Conservation (phyloP, 2,113 vertebrate species). For the Hypanus sabinus region DNA sequence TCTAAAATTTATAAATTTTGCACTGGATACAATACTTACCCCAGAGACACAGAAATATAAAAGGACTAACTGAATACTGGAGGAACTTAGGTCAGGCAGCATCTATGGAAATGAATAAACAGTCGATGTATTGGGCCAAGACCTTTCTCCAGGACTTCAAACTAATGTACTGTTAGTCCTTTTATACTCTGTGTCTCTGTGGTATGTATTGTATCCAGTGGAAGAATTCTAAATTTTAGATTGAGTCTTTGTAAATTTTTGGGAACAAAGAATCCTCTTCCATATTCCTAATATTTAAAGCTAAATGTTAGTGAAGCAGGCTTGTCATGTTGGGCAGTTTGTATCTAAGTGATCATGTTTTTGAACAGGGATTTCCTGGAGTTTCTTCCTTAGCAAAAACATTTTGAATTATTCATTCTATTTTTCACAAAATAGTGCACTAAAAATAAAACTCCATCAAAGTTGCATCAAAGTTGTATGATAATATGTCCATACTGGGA, state of each 20-base stretch:
- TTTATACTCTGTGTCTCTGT: not conserved
- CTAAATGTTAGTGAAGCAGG: not conserved
- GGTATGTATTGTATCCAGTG: too few relatives aligned
- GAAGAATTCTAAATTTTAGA: not conserved
- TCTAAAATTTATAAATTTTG: too few relatives aligned
- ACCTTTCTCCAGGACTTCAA: too few relatives aligned
- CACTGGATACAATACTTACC: too few relatives aligned
- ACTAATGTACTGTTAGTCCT: not conserved
- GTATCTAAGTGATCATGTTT: not conserved
- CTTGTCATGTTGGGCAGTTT: not conserved
- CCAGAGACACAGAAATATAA: too few relatives aligned
- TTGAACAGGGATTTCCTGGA: not conserved
- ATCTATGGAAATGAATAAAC: too few relatives aligned
- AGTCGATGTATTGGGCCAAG: too few relatives aligned
- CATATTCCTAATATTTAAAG: not conserved
- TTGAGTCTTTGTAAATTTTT: not conserved
- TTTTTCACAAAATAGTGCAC: not conserved
- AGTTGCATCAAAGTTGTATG: not conserved
- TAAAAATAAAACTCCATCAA: not conserved
- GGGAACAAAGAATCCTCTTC: not conserved
- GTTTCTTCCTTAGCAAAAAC: not conserved
- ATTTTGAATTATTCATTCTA: not conserved
- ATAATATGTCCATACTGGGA: not conserved
- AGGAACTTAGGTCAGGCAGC: too few relatives aligned
- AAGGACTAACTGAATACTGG: too few relatives aligned